Percentiles rank a stretch among this genome's conserved stretches.
phyloP scores from a whole-genome alignment of 2,888 invertebrate genomes.

The Lepidonotus clava region DNA sequence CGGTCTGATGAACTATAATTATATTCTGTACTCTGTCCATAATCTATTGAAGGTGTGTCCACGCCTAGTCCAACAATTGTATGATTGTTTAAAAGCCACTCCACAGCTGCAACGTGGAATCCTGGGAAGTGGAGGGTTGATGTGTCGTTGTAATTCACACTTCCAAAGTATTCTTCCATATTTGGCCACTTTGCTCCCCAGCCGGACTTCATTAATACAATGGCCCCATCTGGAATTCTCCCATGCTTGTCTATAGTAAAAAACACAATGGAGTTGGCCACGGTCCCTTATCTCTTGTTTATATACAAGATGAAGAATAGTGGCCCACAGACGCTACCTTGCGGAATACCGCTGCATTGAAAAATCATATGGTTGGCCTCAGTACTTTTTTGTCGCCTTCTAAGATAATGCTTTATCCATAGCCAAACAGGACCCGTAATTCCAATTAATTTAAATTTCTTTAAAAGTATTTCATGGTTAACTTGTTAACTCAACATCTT shows the following conservation, averaged over 20 bases:
- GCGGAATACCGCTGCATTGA: too few relatives aligned
- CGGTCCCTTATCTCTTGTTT: too few relatives aligned
- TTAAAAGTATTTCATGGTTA: too few relatives aligned
- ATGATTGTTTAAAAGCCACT: neutral
- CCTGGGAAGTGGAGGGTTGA: neutral
- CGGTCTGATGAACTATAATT: neutral
- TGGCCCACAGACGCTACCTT: too few relatives aligned
- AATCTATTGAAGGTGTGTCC: slow-evolving; percentile 7
- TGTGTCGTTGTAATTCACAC: neutral
- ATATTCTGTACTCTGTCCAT: neutral
- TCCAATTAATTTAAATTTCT: too few relatives aligned
- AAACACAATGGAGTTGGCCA: too few relatives aligned
- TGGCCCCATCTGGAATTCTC: neutral
- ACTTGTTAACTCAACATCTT: too few relatives aligned
- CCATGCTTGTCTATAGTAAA: slow-evolving; percentile 16
- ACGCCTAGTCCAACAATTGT: neutral
- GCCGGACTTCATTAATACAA: slow-evolving; percentile 8
- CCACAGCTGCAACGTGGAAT: neutral
- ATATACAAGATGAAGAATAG: too few relatives aligned
- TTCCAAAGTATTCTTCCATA: neutral
- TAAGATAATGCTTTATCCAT: too few relatives aligned
- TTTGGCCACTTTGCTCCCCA: slow-evolving; percentile 2
- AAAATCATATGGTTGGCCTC: too few relatives aligned
- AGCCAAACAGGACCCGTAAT: too few relatives aligned
- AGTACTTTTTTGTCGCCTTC: too few relatives aligned